Evolutionary conservation across 2,888 invertebrate genomes (phyloP), one percentile per base, ranked within the genome.

Genomic region (Pollenia angustigena): DNA sequence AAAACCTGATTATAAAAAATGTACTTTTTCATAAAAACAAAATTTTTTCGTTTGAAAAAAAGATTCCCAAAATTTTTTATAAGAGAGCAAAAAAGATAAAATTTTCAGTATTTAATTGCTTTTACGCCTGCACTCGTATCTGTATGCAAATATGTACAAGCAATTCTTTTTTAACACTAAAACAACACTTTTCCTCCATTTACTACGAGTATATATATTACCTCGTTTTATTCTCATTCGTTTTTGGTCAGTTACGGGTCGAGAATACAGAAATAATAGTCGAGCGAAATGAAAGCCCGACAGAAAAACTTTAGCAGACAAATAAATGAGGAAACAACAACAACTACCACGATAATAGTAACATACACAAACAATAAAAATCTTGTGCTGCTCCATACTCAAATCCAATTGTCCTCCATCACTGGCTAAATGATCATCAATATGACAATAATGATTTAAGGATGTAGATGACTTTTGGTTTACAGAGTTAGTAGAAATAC

Each of bases 321-420:
- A 74, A 84, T 87, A 50, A 81, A 87, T 78, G 81, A 81, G 84
- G 50, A 68, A 74, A 78, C 66, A 82, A n/a, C 9, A 52, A 62
- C 58, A 66, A 16, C 56, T 40, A 16, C 23, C 46, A 6, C 32
- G 6, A 32, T 6, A 32, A 32, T 32, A 32, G 32, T 32, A 32
- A 32, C 32, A 32, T 32, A 48, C 16, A 18, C 44, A 52, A 48
- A 56, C 64, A 74, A 10, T 32, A 58, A 56, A 18, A 52, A 80
- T 46, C 64, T 69, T 46, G 0, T 48, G 46, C 64, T 69, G 40
- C 54, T 66, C 0, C 62, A 64, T 44, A 60, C 9, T 48, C 52
- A 81, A 66, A 75, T 68, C 60, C 32, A 16, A 54, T 76, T 82
- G 50, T 58, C 64, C 66, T 72, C 44, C 50, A 18, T 52, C 40